A percentile compares a stretch with the other conserved stretches of the same genome.
These are phyloP conservation scores for Sigmodon hispidus DNA, from an alignment of 2,113 vertebrate species.

Conservation along the genomic window DNA sequence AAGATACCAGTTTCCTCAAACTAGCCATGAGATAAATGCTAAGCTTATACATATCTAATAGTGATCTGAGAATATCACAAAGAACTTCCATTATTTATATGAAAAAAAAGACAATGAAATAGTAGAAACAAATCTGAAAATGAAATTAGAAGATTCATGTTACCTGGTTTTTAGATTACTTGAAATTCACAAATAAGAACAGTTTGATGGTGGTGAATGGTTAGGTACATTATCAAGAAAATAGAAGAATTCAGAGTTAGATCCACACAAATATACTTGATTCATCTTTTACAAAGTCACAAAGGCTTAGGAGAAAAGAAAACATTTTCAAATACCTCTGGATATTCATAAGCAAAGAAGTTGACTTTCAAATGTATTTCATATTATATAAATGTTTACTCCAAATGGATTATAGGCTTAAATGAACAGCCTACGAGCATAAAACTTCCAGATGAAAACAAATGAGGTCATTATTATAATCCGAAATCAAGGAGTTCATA, in stretches of 20 bases:
- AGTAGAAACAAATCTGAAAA: constrained; percentile 12
- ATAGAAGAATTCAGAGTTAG: not conserved
- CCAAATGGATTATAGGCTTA: not conserved
- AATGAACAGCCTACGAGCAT: not conserved
- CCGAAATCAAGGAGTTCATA: not conserved
- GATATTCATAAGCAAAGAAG: not conserved
- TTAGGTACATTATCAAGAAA: not conserved
- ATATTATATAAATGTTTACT: not conserved
- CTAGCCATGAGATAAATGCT: not conserved
- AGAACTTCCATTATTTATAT: not conserved
- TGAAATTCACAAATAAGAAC: not conserved
- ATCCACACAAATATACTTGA: not conserved
- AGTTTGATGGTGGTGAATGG: not conserved
- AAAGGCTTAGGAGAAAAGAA: not conserved
- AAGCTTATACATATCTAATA: not conserved
- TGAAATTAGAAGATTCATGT: not conserved
- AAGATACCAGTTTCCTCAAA: not conserved
- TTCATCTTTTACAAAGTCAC: not conserved
- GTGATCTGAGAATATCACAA: not conserved
- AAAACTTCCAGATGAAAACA: constrained; percentile 37
- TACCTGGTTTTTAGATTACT: not conserved
- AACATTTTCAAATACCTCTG: not conserved
- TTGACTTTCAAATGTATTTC: not conserved
- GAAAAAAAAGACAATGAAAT: not conserved
- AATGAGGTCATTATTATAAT: not conserved